phyloP scores from a whole-genome alignment of 2,888 invertebrate genomes.

The Tachina fera region DNA sequence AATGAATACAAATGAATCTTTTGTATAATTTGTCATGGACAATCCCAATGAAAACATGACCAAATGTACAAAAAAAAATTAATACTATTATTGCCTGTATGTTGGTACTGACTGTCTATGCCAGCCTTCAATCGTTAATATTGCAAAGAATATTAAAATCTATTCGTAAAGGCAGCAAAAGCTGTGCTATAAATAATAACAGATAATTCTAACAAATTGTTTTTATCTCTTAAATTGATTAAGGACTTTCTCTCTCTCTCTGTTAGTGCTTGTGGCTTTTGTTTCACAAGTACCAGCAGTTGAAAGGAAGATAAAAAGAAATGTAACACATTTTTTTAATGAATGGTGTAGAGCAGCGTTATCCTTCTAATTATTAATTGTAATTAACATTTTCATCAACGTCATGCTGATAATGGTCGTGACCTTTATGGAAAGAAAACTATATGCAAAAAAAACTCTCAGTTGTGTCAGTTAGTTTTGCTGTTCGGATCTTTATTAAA shows the following conservation, averaged over 20 bases:
- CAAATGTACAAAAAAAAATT: not conserved
- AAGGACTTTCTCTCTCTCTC: constrained; percentile 2
- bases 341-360: constrained; percentile 8
- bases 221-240: constrained; percentile 52
- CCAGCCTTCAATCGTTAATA: not conserved
- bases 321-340: constrained; percentile 26
- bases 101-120: too few species aligned
- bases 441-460: not conserved
- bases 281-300: not conserved
- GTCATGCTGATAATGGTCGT: not conserved
- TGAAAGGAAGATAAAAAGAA: constrained; percentile 19
- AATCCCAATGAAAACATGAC: constrained; percentile 21
- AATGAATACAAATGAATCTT: constrained; percentile 51
- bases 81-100: not conserved
- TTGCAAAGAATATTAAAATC: not conserved
- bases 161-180: not conserved
- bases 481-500: not conserved
- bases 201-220: not conserved
- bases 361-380: constrained; percentile 23
- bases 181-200: not conserved
- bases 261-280: not conserved
- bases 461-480: not conserved
- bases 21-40: constrained; percentile 49
- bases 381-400: constrained; percentile 30
- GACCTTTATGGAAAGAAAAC: not conserved